Percentiles rank a stretch among this genome's conserved stretches.
Conservation (phyloP, 2,888 invertebrate species). For the Loripinus fragilis region DNA sequence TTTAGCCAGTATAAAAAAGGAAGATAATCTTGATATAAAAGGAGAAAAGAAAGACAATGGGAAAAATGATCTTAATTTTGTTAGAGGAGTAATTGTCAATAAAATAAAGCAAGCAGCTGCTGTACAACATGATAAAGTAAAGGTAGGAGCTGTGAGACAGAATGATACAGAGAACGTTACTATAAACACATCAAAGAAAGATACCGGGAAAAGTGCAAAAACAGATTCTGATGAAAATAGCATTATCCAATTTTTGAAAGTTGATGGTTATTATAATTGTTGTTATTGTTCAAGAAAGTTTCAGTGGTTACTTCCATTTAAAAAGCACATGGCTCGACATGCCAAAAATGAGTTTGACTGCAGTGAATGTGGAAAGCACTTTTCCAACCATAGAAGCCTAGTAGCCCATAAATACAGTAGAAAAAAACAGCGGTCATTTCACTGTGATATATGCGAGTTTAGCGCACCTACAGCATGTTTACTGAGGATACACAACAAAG, state of each 20-base stretch:
- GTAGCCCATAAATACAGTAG: slow-evolving; percentile 32
- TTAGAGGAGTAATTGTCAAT: not conserved
- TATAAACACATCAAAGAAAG: not conserved
- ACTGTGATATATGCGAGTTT: slow-evolving; percentile 34
- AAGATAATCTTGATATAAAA: not conserved
- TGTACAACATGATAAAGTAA: not conserved
- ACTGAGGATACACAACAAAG: slow-evolving; percentile 29
- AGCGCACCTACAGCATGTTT: slow-evolving; percentile 28
- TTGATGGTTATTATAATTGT: not conserved
- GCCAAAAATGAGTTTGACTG: slow-evolving; percentile 38
- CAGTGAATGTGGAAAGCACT: slow-evolving; percentile 37
- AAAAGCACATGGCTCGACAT: slow-evolving; percentile 31
- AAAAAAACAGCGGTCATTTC: slow-evolving; percentile 16
- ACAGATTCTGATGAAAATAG: no score
- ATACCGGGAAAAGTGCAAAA: no score
- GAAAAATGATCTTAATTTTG: not conserved
- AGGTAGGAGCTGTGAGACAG: not conserved
- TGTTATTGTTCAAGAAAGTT: not conserved
- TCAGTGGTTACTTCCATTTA: slow-evolving; percentile 15
- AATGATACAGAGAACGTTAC: not conserved
- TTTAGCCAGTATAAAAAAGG: no score
- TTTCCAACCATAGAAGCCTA: slow-evolving; percentile 27
- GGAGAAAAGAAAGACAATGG: not conserved
- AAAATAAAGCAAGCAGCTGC: not conserved
- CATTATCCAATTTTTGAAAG: not conserved